Conservation (phyloP, 2,888 invertebrate species). For the Mongoloraphidia duomilia region DNA sequence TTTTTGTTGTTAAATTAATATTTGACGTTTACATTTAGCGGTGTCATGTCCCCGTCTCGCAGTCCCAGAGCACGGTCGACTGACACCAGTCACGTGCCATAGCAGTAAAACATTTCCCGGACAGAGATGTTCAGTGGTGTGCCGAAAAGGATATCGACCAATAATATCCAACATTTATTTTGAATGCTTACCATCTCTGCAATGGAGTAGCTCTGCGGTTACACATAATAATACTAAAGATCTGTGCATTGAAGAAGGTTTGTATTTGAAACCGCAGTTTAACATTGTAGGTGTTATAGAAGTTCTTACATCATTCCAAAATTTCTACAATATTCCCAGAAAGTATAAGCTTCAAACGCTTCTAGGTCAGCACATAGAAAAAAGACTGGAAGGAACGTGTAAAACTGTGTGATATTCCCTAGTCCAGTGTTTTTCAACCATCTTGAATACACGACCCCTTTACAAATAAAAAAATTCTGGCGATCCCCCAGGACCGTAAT, state of each 20-base stretch:
- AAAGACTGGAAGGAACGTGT: too few relatives aligned
- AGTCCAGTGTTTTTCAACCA: too few relatives aligned
- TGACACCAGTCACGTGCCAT: slow-evolving; percentile 37
- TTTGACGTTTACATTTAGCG: slow-evolving; percentile 19
- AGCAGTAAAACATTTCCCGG: slow-evolving; percentile 31
- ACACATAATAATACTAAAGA: slow-evolving; percentile 13
- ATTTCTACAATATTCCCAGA: too few relatives aligned
- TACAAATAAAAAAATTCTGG: too few relatives aligned
- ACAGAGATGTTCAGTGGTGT: slow-evolving; percentile 33
- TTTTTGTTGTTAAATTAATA: not conserved
- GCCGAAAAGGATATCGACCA: slow-evolving; percentile 32
- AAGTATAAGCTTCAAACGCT: too few relatives aligned
- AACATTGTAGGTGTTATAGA: too few relatives aligned
- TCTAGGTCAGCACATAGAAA: too few relatives aligned
- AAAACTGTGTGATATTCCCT: too few relatives aligned
- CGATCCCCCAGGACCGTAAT: too few relatives aligned
- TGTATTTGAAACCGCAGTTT: too few relatives aligned
- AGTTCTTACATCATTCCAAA: too few relatives aligned
- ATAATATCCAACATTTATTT: slow-evolving; percentile 10
- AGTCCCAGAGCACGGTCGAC: slow-evolving; percentile 33
- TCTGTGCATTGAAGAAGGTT: slow-evolving; percentile 19
- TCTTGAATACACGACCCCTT: too few relatives aligned
- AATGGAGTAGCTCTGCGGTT: slow-evolving; percentile 20
- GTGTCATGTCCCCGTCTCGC: slow-evolving; percentile 33
- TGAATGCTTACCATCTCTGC: slow-evolving; percentile 19